Percentiles rank a stretch among this genome's conserved stretches.
Evolutionary conservation across 2,888 invertebrate species (phyloP).

Genomic region (Cetonia aurata): DNA sequence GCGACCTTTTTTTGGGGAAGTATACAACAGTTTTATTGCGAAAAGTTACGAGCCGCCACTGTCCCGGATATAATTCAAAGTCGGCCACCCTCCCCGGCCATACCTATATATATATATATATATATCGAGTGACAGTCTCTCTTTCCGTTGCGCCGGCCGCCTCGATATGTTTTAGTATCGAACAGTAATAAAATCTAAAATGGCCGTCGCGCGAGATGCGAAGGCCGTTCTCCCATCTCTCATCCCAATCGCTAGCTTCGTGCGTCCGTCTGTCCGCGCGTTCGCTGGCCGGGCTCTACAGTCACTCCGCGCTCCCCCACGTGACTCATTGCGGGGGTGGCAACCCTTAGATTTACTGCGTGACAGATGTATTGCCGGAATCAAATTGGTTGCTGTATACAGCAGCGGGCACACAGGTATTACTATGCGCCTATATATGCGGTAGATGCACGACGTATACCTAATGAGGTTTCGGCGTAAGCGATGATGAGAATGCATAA

Average conservation of each 20-base stretch:
- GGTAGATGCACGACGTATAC: neutral
- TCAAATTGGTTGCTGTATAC: constrained; percentile 50
- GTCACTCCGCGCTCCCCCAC: constrained; percentile 35
- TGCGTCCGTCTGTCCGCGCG: constrained; percentile 37
- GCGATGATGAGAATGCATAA: constrained; percentile 17
- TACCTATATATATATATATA: constrained; percentile 20
- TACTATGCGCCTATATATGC: neutral
- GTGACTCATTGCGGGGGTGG: constrained; percentile 56
- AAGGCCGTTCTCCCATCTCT: constrained; percentile 54
- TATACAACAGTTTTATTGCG: constrained; percentile 20
- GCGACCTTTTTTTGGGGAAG: no score
- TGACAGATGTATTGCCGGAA: constrained; percentile 55
- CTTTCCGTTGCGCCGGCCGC: constrained; percentile 41
- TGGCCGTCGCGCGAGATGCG: constrained; percentile 61
- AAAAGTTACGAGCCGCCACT: constrained; percentile 33
- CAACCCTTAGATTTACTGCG: constrained; percentile 52
- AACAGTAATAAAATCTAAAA: constrained; percentile 68
- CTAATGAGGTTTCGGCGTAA: neutral
- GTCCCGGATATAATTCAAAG: constrained; percentile 46
- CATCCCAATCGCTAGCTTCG: constrained; percentile 46
- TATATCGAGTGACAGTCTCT: constrained; percentile 51
- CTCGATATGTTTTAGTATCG: constrained; percentile 66
- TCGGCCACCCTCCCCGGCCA: constrained; percentile 54
- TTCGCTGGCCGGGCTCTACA: constrained; percentile 21
- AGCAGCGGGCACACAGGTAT: constrained; percentile 46